Conservation (phyloP, 1,140 invertebrate genomes). For the Glossosoma conforme region DNA sequence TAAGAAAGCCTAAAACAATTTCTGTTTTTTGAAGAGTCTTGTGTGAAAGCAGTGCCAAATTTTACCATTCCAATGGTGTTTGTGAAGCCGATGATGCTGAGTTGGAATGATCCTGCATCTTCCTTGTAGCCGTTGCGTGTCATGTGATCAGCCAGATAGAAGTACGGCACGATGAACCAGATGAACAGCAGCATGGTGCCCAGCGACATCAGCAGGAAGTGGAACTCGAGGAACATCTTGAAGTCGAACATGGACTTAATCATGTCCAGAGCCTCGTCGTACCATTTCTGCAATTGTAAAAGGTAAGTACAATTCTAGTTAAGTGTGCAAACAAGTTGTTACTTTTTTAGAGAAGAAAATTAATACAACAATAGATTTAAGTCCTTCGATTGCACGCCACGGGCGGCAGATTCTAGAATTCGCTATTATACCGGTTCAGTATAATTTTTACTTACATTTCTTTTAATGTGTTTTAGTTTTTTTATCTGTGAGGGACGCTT, state of each 20-base stretch:
- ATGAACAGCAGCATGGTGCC: slow-evolving; percentile 82
- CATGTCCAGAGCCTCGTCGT: slow-evolving; percentile 63
- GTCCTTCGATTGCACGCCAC: too few relatives aligned
- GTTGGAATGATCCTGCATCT: slow-evolving; percentile 66
- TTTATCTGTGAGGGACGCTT: too few relatives aligned
- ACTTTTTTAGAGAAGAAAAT: too few relatives aligned
- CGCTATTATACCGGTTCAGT: too few relatives aligned
- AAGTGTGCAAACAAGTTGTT: neutral
- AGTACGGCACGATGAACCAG: slow-evolving; percentile 89
- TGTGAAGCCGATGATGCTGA: slow-evolving; percentile 78
- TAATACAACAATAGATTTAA: too few relatives aligned
- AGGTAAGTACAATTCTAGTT: neutral
- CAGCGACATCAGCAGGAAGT: slow-evolving; percentile 75
- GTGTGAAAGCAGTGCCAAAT: too few relatives aligned
- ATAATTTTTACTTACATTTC: too few relatives aligned
- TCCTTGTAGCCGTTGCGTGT: slow-evolving; percentile 59
- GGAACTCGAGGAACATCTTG: slow-evolving; percentile 71
- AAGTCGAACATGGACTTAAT: slow-evolving; percentile 72
- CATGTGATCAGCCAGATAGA: slow-evolving; percentile 76
- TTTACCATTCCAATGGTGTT: slow-evolving; percentile 88
- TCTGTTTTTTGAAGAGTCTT: too few relatives aligned
- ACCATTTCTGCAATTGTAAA: slow-evolving; percentile 63
- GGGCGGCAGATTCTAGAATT: too few relatives aligned
- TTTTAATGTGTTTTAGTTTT: too few relatives aligned
- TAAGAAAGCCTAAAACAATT: too few relatives aligned